Conservation (phyloP, 1,140 invertebrate genomes). For the Drosophila seguyi region DNA sequence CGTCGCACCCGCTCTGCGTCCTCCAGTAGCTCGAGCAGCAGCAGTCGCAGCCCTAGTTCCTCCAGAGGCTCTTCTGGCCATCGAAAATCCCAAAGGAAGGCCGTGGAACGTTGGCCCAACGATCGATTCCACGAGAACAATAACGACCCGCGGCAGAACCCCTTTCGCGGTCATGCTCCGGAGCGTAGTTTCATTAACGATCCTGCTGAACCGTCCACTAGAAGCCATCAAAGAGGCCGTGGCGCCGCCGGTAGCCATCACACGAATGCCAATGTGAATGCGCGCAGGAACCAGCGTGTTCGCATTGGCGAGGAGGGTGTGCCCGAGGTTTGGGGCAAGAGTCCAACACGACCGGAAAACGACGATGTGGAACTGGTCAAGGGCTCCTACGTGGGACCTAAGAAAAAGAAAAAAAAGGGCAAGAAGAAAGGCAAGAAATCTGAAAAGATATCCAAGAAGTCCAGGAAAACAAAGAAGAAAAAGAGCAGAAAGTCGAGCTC, state of each 20-base stretch:
- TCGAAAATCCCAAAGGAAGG: conserved; percentile 17
- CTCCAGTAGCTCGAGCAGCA: conserved; percentile 29
- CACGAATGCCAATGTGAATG: conserved; percentile 85
- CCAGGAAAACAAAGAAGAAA: conserved; percentile 86
- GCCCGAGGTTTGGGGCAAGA: conserved; percentile 90
- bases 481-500: conserved; percentile 79
- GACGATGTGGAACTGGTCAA: conserved; percentile 73
- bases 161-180: conserved; percentile 59
- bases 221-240: conserved; percentile 38
- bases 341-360: conserved; percentile 87
- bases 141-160: conserved; percentile 62
- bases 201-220: conserved; percentile 44
- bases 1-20: conserved; percentile 32
- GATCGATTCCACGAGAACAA: conserved; percentile 80
- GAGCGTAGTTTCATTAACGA: conserved; percentile 69
- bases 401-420: conserved; percentile 86
- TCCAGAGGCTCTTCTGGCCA: conserved; percentile 38
- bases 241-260: conserved; percentile 20
- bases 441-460: conserved; percentile 86
- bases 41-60: conserved; percentile 14
- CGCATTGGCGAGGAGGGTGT: conserved; percentile 90
- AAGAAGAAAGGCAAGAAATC: conserved; percentile 87
- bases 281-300: conserved; percentile 89
- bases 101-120: conserved; percentile 84
- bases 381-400: conserved; percentile 86